These are phyloP conservation scores for Phaethon lepturus DNA, from an alignment of 2,113 vertebrate species.

Conservation along the genomic window DNA sequence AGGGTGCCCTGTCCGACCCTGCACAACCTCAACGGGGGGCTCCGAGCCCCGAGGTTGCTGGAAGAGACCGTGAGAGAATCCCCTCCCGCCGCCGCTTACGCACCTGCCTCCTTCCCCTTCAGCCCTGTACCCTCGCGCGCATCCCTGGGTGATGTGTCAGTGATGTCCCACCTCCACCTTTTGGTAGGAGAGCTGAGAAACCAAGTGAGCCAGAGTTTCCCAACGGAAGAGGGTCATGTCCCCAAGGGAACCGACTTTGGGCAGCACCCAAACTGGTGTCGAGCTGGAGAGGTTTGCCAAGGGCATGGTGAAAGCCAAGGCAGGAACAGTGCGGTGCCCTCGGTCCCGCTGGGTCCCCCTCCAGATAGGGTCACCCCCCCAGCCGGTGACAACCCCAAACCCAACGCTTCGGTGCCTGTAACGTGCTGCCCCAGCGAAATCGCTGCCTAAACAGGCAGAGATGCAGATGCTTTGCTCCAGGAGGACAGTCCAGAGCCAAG, in stretches of 20 bases:
- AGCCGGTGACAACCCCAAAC: background rate
- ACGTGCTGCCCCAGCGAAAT: background rate
- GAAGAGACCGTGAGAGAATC: background rate
- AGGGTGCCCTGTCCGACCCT: background rate
- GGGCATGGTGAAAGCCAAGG: background rate
- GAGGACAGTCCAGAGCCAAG: background rate
- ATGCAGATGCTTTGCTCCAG: background rate
- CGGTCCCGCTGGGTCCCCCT: background rate
- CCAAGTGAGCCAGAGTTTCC: background rate
- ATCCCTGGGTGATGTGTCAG: accelerated
- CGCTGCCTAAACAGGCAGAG: background rate
- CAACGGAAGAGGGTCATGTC: accelerated
- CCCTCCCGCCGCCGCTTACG: accelerated
- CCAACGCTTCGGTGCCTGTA: accelerated
- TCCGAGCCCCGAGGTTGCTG: background rate
- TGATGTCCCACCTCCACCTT: background rate
- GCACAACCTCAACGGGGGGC: accelerated
- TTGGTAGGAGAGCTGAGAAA: background rate
- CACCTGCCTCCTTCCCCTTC: background rate
- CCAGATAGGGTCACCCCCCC: background rate
- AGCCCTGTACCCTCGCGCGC: background rate
- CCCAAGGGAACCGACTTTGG: background rate
- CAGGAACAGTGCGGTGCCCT: background rate
- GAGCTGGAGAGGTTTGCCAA: background rate
- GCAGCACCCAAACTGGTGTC: background rate